Base-by-base conservation (phyloP, 2,888 invertebrate species). In the Brachypalpus laphriformis region DNA sequence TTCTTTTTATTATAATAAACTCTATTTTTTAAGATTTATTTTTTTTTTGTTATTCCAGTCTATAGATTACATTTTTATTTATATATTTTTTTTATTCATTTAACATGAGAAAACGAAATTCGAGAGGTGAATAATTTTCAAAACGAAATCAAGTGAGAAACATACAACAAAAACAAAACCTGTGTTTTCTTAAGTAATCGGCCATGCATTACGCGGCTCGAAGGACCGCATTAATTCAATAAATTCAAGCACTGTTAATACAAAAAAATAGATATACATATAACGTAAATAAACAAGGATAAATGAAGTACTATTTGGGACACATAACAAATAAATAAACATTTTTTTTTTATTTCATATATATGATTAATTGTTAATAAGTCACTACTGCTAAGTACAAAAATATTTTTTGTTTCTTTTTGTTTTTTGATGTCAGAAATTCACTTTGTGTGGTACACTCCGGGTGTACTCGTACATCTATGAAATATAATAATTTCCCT, bases 81-180 rank as follows among this genome's bases (percentile, higher is more conserved):
- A 47, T 59, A 34, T 47, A 57, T 66, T 63, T 49, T 56, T 34
- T 20, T 56, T 68, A 49, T 77, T 75, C 37, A 47, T 47, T 42
- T 76, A 49, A 71, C 68, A 37, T 63, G 72, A 63, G 16, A 87
- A 89, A 88, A 87, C 87, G 77, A 87, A 87, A 87, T 87, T 87
- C 82, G 87, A 88, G 86, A n/a, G 18, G 20, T 57, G 25, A 49
- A 47, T 18, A 34, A 31, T 34, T 14, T 49, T 28, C 42, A 65
- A 54, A 14, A 47, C 31, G 11, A 25, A 51, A 31, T 47, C 7
- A 22, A 37, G 16, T 42, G 34, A 61, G 7, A 51, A 14, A 65
- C 3, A 31, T 54, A 28, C 31, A 65, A 56, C 18, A 14, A 47
- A 57, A 59, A 57, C 40, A 72, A 66, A 5, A 71, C 11, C 9